Percentiles rank a stretch among this genome's conserved stretches.
Evolutionary conservation across 2,113 vertebrate genomes (phyloP).

Genomic region (Crotalus tigris): DNA sequence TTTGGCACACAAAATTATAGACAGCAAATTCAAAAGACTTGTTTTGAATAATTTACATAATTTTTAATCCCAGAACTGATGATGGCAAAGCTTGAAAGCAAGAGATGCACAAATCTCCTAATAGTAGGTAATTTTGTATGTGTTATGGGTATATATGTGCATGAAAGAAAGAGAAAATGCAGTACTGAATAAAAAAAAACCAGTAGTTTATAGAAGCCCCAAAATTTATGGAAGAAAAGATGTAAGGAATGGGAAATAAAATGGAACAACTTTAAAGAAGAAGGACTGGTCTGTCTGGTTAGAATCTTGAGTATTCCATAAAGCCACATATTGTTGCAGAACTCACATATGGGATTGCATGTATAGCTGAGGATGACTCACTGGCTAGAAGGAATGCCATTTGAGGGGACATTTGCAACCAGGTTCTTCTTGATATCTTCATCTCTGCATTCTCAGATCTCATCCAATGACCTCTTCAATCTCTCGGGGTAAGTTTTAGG

Average conservation of each 20-base stretch:
- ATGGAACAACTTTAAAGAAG: not conserved
- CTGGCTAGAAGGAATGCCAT: not conserved
- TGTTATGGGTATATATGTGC: not conserved
- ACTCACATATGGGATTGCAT: not conserved
- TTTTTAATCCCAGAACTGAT: slow-evolving; percentile 10
- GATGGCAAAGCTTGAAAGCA: not conserved
- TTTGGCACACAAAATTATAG: slow-evolving; percentile 36
- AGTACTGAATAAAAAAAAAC: not conserved
- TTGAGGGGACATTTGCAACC: not conserved
- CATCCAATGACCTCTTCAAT: not conserved
- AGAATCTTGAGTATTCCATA: not conserved
- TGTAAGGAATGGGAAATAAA: not conserved
- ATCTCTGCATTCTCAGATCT: not conserved
- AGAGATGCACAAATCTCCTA: not conserved
- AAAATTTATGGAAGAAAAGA: not conserved
- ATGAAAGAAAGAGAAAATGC: not conserved
- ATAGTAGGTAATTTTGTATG: not conserved
- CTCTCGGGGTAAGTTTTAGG: not conserved
- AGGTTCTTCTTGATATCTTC: not conserved
- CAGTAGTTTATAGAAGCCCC: not conserved
- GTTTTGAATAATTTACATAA: not conserved
- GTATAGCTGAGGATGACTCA: not conserved
- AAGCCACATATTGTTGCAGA: not conserved
- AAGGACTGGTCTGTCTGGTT: not conserved
- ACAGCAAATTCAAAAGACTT: slow-evolving; percentile 30